A percentile compares a stretch with the other conserved stretches of the same genome.
Evolutionary conservation across 2,797 vertebrate genomes (phyloP).

Genomic region (Poecilia gillii): DNA sequence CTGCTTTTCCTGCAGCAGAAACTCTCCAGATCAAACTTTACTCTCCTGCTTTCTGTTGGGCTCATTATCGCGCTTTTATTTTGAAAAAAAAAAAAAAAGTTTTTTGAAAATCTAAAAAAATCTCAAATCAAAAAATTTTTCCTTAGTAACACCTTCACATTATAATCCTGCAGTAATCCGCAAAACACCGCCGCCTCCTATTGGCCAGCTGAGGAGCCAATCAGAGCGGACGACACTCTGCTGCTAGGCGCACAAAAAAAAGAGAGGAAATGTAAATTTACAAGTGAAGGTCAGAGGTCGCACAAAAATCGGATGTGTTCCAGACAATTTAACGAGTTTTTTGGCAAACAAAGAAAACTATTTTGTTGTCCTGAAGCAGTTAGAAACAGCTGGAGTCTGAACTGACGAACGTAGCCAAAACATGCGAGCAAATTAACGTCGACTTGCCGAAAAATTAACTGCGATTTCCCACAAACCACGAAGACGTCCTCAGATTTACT

Average conservation of each 20-base stretch:
- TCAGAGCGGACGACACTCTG: slow-evolving; percentile 4
- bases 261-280: not conserved
- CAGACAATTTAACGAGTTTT: not conserved
- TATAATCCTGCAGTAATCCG: slow-evolving; percentile 15
- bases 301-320: not conserved
- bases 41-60: not conserved
- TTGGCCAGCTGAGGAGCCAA: slow-evolving; percentile 31
- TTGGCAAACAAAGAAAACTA: not conserved
- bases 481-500: not conserved
- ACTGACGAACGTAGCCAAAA: not conserved
- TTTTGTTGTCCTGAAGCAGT: not conserved
- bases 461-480: not conserved
- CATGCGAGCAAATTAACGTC: not conserved
- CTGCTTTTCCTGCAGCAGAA: not conserved
- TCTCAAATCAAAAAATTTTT: not conserved
- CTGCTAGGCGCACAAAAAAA: slow-evolving; percentile 22
- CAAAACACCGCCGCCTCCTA: slow-evolving; percentile 2
- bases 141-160: slow-evolving; percentile 7
- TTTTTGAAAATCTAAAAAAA: not conserved
- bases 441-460: not conserved
- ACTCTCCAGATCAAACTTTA: not conserved
- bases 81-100: not conserved
- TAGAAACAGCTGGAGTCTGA: not conserved
- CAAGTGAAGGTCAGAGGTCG: slow-evolving; percentile 35
- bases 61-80: slow-evolving; percentile 8